These are phyloP conservation scores for Amphiduros pacificus DNA, from an alignment of 2,888 invertebrate species.

Conservation along the genomic window DNA sequence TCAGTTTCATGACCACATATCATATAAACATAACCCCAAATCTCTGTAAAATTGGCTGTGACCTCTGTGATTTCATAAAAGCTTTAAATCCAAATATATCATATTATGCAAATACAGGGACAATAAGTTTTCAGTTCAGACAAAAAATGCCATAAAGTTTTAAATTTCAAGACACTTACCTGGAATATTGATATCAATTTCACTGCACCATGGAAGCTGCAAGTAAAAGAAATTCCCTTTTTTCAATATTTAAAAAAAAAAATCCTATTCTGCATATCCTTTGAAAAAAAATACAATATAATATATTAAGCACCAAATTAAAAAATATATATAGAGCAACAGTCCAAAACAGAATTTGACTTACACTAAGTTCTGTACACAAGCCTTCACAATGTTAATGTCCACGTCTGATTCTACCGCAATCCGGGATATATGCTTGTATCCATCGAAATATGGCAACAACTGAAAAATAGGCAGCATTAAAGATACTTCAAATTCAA, in stretches of 20 bases:
- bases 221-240: slow-evolving; percentile 20
- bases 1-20: no score
- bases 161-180: slow-evolving; percentile 35
- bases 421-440: slow-evolving; percentile 87
- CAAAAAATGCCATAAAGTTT: no score
- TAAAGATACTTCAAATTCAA: no score
- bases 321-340: not conserved
- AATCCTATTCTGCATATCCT: no score
- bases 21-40: no score
- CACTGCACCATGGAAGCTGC: slow-evolving; percentile 72
- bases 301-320: not conserved
- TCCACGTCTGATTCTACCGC: slow-evolving; percentile 89
- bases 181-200: slow-evolving; percentile 74
- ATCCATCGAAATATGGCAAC: slow-evolving; percentile 86
- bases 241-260: no score
- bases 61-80: no score
- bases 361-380: slow-evolving; percentile 78
- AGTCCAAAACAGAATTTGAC: not conserved
- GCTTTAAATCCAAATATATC: no score
- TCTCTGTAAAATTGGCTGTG: no score
- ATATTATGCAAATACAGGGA: no score
- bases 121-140: no score
- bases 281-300: not conserved
- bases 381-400: slow-evolving; percentile 89
- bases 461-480: slow-evolving; percentile 63